Conservation (phyloP, 2,888 invertebrate genomes). For the Choreutis nemorana region DNA sequence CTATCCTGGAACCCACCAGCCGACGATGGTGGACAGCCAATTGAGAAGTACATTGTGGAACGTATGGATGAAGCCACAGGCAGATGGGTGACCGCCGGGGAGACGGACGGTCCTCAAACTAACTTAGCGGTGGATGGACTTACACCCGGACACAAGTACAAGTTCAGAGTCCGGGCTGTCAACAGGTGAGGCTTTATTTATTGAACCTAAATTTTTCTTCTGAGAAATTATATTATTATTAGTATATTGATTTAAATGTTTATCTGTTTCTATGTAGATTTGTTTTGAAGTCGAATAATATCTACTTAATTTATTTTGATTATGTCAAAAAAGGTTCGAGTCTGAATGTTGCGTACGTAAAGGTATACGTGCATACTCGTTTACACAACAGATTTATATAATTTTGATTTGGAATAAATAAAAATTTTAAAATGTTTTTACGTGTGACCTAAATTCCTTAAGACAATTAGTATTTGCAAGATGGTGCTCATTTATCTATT, state of each 20-base stretch:
- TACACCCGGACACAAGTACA: constrained; percentile 94
- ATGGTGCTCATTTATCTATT: too few relatives aligned
- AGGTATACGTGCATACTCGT: too few relatives aligned
- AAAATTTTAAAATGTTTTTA: too few relatives aligned
- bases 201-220: neutral
- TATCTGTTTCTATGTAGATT: too few relatives aligned
- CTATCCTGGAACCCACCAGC: constrained; percentile 92
- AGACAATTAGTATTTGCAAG: too few relatives aligned
- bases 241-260: neutral
- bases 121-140: constrained; percentile 82
- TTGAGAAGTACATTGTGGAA: constrained; percentile 94
- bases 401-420: too few relatives aligned
- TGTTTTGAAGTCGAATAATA: too few relatives aligned
- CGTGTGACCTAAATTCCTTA: too few relatives aligned
- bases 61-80: constrained; percentile 93
- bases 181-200: constrained; percentile 71
- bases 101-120: constrained; percentile 87
- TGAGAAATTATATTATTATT: neutral
- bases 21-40: constrained; percentile 93
- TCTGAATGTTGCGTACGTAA: too few relatives aligned
- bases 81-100: constrained; percentile 93
- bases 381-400: too few relatives aligned
- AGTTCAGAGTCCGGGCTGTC: constrained; percentile 95
- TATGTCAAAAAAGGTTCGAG: too few relatives aligned
- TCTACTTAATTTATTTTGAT: too few relatives aligned